phyloP scores from a whole-genome alignment of 2,113 vertebrate genomes.

The Leptobrachium leishanense region DNA sequence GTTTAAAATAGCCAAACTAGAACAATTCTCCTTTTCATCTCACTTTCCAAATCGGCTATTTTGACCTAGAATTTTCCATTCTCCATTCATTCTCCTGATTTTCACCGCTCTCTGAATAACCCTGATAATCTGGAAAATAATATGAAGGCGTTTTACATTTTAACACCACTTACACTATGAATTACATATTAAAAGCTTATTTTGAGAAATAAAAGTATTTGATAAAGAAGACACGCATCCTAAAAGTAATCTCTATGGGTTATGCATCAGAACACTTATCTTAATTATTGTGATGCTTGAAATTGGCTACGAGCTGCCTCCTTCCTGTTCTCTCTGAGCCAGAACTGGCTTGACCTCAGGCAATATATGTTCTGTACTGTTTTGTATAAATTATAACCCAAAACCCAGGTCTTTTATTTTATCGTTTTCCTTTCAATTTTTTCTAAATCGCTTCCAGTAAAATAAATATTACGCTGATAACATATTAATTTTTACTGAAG shows the following conservation, averaged over 20 bases:
- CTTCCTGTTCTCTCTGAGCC: conserved; percentile 27
- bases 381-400: conserved; percentile 38
- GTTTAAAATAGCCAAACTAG: too few relatives aligned
- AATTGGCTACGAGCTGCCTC: conserved; percentile 1
- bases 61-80: too few relatives aligned
- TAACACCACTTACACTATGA: neutral
- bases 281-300: conserved; percentile 33
- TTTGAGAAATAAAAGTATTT: neutral
- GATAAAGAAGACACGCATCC: conserved; percentile 6
- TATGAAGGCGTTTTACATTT: too few relatives aligned
- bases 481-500: conserved; percentile 33
- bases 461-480: conserved; percentile 38
- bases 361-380: conserved; percentile 22
- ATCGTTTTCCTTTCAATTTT: conserved; percentile 12
- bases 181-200: neutral
- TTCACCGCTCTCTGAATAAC: too few relatives aligned
- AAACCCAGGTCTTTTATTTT: conserved; percentile 23
- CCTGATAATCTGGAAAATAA: too few relatives aligned
- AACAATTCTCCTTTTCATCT: too few relatives aligned
- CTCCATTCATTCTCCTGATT: too few relatives aligned
- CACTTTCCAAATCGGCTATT: too few relatives aligned
- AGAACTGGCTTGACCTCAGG: conserved; percentile 25
- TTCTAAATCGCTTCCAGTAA: conserved; percentile 34
- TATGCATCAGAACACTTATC: conserved; percentile 28
- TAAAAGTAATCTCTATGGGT: conserved; percentile 26